phyloP scores from a whole-genome alignment of 2,888 invertebrate genomes.

The Phaonia tiefii region DNA sequence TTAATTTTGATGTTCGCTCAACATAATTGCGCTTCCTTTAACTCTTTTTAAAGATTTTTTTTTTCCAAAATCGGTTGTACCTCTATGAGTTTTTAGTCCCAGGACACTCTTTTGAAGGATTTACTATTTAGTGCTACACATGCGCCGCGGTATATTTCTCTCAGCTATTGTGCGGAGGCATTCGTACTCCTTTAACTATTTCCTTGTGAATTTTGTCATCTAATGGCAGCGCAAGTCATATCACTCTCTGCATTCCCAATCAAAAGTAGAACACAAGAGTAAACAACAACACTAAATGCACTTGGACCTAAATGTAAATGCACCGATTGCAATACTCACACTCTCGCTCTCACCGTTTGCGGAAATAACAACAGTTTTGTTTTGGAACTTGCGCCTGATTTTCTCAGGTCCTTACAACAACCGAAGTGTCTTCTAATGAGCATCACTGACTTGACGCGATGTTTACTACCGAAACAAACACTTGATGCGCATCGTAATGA shows the following conservation, averaged over 20 bases:
- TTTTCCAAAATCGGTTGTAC: too few species aligned
- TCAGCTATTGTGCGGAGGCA: too few species aligned
- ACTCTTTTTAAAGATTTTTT: too few species aligned
- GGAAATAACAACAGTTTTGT: slow-evolving; percentile 64
- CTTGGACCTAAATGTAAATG: slow-evolving; percentile 19
- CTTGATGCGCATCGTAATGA: slow-evolving; percentile 66
- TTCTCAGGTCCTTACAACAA: slow-evolving; percentile 56
- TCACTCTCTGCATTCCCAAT: neutral
- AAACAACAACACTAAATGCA: slow-evolving; percentile 55
- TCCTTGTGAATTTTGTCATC: too few species aligned
- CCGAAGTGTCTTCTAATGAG: slow-evolving; percentile 47
- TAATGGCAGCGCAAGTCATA: neutral
- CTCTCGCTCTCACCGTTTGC: slow-evolving; percentile 51
- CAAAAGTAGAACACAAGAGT: slow-evolving; percentile 52
- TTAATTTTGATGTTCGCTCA: too few species aligned
- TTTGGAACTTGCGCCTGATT: slow-evolving; percentile 45
- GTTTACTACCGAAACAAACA: slow-evolving; percentile 52
- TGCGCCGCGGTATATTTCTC: neutral
- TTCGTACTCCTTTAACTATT: neutral
- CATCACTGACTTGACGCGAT: slow-evolving; percentile 36
- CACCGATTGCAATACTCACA: slow-evolving; percentile 53
- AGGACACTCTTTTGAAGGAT: too few species aligned
- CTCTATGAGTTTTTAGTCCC: too few species aligned
- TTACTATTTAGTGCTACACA: neutral
- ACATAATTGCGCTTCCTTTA: too few species aligned